Base-by-base conservation (phyloP, 2,797 vertebrate species). In the Luscinia luscinia region DNA sequence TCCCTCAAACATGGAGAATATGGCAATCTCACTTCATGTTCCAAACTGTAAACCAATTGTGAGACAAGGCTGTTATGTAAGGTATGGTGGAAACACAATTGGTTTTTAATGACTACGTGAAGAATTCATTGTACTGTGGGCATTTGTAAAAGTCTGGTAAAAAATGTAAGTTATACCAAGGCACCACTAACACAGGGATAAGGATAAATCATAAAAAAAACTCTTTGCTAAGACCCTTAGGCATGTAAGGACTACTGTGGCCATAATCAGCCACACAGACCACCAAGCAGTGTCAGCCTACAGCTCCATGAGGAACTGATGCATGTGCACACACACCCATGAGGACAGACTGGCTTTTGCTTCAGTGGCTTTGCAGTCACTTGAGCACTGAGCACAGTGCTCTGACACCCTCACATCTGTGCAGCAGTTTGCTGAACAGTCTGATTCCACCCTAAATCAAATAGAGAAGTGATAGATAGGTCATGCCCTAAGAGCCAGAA, bases 311-410 rank as follows among this genome's bases (percentile, higher is more conserved):
- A 76, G 84, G 62, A 87, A 22, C 7, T n/a, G 70, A 46, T 30
- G 24, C 2, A 2, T 1, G 16, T 0, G 13, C 55, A 73, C 41
- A 32, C 27, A 13, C 46, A 28, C 12, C 30, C 4, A 0, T 8
- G 27, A 27, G 45, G 26, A 18, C 46, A 73, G 9, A 22, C 0
- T 23, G 36, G 61, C 51, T 19, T 15, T 17, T 45, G 62, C 26
- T 72, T 6, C 30, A 14, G 6, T 8, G 70, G 17, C 51, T 74
- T 38, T 61, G 41, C 74, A 61, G 24, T 3, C 4, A 3, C 9
- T 0, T 27, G 36, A 75, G 62, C 32, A 22, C 30, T 75, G 46
- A 13, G 6, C 0, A 13, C 15, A 32, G 73, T 34, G 18, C 46
- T 40, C 21, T 36, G 49, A 46, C 34, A 83, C 55, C 54, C 62